Percentiles rank a stretch among this genome's conserved stretches.
phyloP scores from a whole-genome alignment of 1,140 invertebrate species.

The Agrilus planipennis region DNA sequence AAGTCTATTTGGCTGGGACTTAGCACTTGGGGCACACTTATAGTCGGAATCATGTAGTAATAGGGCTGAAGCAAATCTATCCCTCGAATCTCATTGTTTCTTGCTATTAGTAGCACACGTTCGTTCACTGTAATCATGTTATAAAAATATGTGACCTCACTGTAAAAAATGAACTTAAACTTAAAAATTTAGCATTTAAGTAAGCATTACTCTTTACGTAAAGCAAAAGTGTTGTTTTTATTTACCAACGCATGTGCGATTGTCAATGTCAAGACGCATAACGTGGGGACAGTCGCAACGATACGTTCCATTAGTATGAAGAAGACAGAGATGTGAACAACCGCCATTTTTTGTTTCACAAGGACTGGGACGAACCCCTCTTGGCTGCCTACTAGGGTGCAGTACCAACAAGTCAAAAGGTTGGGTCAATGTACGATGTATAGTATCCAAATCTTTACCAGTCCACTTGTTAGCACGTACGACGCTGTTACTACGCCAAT shows the following conservation, averaged over 20 bases:
- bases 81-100: slow-evolving; percentile 67
- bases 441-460: slow-evolving; percentile 46
- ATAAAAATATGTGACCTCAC: slow-evolving; percentile 23
- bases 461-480: slow-evolving; percentile 63
- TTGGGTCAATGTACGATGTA: slow-evolving; percentile 53
- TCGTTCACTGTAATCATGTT: slow-evolving; percentile 59
- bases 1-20: slow-evolving; percentile 58
- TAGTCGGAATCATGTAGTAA: slow-evolving; percentile 67
- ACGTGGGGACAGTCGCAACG: slow-evolving; percentile 70
- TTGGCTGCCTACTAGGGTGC: slow-evolving; percentile 61
- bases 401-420: slow-evolving; percentile 79
- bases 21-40: slow-evolving; percentile 52
- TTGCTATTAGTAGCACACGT: slow-evolving; percentile 60
- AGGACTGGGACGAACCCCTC: slow-evolving; percentile 45
- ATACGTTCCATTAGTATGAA: slow-evolving; percentile 47
- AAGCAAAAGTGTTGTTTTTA: too few relatives aligned
- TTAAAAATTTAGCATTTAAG: neutral
- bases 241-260: slow-evolving; percentile 56
- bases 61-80: slow-evolving; percentile 63
- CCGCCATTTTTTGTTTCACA: slow-evolving; percentile 55
- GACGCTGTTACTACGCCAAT: slow-evolving; percentile 65
- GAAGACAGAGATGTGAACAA: slow-evolving; percentile 66
- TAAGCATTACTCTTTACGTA: too few relatives aligned
- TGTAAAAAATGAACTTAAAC: neutral
- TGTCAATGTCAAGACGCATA: slow-evolving; percentile 51